Percentiles rank a stretch among this genome's conserved stretches.
These are phyloP conservation scores for Elephas maximus DNA, from an alignment of 2,113 vertebrate species.

Conservation along the genomic window DNA sequence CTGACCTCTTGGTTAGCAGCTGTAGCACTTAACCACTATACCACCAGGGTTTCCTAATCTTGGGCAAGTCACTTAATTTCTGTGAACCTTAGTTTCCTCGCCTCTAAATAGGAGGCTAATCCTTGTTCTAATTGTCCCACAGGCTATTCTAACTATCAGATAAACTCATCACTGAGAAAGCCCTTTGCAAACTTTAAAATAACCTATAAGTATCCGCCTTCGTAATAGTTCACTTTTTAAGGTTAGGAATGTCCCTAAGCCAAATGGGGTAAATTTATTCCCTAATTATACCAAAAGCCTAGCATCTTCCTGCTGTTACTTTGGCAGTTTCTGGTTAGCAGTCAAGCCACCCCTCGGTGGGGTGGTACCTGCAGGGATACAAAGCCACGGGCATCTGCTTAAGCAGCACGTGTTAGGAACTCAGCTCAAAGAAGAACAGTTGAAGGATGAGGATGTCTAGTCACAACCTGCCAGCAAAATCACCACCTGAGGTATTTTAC, in stretches of 20 bases:
- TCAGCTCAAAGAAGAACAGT: background rate
- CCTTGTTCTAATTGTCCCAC: background rate
- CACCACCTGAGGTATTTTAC: background rate
- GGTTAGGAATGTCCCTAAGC: conserved; percentile 21
- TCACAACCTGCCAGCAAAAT: background rate
- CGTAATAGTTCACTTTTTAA: conserved; percentile 32
- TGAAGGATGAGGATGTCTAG: background rate
- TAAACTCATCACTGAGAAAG: background rate
- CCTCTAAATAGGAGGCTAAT: background rate
- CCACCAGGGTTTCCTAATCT: background rate
- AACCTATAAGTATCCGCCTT: background rate
- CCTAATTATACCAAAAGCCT: conserved; percentile 61
- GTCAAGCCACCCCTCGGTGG: background rate
- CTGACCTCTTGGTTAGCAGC: too few relatives aligned
- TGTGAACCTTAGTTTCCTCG: conserved; percentile 13
- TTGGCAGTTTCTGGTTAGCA: conserved; percentile 46
- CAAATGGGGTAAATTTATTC: conserved; percentile 63
- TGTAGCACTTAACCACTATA: too few relatives aligned
- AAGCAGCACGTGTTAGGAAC: conserved; percentile 24
- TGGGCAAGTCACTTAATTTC: background rate
- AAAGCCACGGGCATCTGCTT: conserved; percentile 59
- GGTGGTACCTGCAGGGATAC: background rate
- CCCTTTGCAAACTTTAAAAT: background rate
- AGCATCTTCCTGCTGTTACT: conserved; percentile 10
- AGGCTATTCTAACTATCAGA: background rate